Conservation (phyloP, 2,797 vertebrate species). For the Sphenopsis melanotis region DNA sequence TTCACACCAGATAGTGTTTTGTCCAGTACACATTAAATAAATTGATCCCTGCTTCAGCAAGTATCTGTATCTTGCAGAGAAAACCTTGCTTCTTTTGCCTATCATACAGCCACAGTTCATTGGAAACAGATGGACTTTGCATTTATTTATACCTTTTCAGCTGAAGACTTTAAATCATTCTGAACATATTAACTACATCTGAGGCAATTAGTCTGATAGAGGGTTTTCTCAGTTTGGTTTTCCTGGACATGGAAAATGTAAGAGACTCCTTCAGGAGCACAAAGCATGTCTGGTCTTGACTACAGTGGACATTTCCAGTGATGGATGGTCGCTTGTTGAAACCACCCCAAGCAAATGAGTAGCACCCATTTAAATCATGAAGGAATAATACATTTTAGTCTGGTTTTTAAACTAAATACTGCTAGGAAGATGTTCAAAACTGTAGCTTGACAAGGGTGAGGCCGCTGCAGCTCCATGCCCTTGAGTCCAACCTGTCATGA, state of each 20-base stretch:
- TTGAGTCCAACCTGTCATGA: neutral
- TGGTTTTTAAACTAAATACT: neutral
- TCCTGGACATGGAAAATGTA: neutral
- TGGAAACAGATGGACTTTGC: neutral
- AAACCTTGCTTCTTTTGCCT: neutral
- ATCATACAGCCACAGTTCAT: neutral
- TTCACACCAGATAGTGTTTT: neutral
- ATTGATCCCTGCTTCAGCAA: neutral
- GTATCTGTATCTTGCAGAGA: neutral
- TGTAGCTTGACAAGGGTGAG: neutral
- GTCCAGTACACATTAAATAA: neutral
- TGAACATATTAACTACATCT: neutral
- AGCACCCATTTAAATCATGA: neutral
- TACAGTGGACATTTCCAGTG: neutral
- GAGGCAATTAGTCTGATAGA: neutral
- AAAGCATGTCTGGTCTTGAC: neutral
- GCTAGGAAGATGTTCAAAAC: neutral
- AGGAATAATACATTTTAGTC: neutral
- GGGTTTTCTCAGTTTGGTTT: neutral
- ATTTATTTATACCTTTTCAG: neutral
- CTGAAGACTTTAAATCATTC: neutral
- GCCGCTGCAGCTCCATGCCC: rapidly evolving
- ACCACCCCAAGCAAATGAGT: neutral
- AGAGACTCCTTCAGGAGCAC: neutral
- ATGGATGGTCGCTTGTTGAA: neutral